These are phyloP conservation scores for Dasyornis broadbenti DNA, from an alignment of 2,113 vertebrate species.

Conservation along the genomic window DNA sequence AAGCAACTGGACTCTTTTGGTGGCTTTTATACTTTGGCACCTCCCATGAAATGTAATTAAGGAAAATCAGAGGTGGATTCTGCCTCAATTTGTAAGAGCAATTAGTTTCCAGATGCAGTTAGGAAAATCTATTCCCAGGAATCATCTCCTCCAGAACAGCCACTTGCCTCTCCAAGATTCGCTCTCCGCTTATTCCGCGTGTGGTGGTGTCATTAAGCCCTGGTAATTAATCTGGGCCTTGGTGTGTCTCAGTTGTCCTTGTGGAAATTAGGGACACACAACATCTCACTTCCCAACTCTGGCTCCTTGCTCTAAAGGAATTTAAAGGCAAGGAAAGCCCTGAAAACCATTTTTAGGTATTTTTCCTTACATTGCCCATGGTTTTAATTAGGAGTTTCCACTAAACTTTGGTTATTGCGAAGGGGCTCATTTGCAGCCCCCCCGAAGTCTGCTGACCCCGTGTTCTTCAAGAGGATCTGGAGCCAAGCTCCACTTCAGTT, in stretches of 20 bases:
- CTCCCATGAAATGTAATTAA: conserved; percentile 11
- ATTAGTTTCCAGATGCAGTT: conserved; percentile 2
- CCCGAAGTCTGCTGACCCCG: accelerated
- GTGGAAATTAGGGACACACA: background rate
- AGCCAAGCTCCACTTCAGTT: background rate
- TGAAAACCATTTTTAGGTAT: background rate
- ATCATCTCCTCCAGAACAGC: background rate
- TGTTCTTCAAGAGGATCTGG: background rate
- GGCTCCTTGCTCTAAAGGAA: background rate
- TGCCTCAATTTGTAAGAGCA: background rate
- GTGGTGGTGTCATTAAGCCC: background rate
- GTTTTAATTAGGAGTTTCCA: background rate
- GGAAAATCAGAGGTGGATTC: background rate
- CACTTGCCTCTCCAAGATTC: background rate
- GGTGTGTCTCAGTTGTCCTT: background rate
- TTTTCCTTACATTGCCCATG: accelerated
- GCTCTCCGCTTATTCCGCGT: background rate
- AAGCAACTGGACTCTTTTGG: background rate
- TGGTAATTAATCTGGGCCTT: conserved; percentile 58
- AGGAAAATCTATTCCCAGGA: background rate
- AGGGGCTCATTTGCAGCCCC: background rate
- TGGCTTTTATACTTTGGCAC: background rate
- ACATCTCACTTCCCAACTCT: background rate
- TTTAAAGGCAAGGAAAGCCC: background rate
- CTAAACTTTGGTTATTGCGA: background rate